phyloP scores from a whole-genome alignment of 1,140 invertebrate species.

The Archivesica marissinica region DNA sequence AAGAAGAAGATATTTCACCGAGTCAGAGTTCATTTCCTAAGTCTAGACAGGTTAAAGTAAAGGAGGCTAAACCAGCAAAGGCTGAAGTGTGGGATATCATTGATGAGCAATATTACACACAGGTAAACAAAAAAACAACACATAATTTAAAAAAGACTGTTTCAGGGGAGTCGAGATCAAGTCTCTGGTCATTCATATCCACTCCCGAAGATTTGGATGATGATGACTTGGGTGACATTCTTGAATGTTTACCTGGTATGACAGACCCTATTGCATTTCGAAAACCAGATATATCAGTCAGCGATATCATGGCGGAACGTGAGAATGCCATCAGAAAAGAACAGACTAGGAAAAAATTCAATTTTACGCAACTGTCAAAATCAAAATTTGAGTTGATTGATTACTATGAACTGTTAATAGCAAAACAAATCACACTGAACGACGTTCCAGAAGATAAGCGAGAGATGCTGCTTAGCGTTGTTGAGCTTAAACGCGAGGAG shows the following conservation, averaged over 20 bases:
- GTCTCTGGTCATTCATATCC: conserved; percentile 71
- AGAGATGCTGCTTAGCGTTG: conserved; percentile 48
- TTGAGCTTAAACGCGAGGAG: conserved; percentile 49
- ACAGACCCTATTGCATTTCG: conserved; percentile 59
- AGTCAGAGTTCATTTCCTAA: conserved; percentile 9
- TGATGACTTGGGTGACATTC: conserved; percentile 66
- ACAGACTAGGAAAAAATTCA: conserved; percentile 20
- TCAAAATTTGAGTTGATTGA: conserved; percentile 71
- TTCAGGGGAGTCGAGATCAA: conserved; percentile 69
- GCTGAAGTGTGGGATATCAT: conserved; percentile 53
- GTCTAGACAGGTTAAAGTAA: conserved; percentile 27
- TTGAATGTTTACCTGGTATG: conserved; percentile 71
- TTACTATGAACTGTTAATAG: conserved; percentile 70
- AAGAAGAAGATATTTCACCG: conserved; percentile 67
- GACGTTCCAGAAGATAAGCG: conserved; percentile 53
- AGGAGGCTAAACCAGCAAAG: conserved; percentile 37
- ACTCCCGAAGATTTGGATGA: conserved; percentile 68
- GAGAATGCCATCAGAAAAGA: conserved; percentile 42
- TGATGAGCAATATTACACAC: conserved; percentile 58
- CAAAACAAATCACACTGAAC: conserved; percentile 56
- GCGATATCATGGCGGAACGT: conserved; percentile 60
- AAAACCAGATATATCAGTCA: conserved; percentile 50
- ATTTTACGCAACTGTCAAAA: conserved; percentile 52
- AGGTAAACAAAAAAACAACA: conserved; percentile 51
- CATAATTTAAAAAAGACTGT: conserved; percentile 67